These are phyloP conservation scores for Geotrypetes seraphini DNA, from an alignment of 2,797 vertebrate genomes.

Conservation along the genomic window DNA sequence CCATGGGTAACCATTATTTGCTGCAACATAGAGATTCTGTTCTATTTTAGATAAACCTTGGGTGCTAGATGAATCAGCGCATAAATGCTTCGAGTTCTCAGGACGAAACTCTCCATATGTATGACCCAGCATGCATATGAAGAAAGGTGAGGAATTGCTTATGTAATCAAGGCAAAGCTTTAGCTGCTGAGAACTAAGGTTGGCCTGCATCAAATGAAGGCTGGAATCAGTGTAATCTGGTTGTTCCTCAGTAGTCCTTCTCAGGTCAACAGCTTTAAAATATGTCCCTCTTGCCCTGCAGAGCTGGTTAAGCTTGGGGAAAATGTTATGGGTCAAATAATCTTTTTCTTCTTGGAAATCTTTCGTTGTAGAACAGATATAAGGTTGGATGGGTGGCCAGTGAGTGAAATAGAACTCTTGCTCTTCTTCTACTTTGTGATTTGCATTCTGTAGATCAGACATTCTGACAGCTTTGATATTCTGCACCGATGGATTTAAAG, in stretches of 20 bases:
- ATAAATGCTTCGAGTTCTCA: background rate
- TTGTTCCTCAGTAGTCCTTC: background rate
- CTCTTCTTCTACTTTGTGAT: background rate
- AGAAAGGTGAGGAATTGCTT: slow-evolving; percentile 22
- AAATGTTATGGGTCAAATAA: slow-evolving; percentile 16
- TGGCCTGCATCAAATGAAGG: background rate
- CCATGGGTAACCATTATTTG: slow-evolving; percentile 28
- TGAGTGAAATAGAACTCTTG: background rate
- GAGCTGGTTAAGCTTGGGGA: slow-evolving; percentile 34
- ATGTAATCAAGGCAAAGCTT: slow-evolving; percentile 31
- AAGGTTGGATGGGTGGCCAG: slow-evolving; percentile 14
- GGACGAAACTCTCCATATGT: slow-evolving; percentile 18
- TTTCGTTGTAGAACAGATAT: slow-evolving; percentile 12
- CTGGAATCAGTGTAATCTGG: background rate
- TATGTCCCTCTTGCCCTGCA: slow-evolving; percentile 9
- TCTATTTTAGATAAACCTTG: slow-evolving; percentile 17
- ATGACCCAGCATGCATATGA: slow-evolving; percentile 26
- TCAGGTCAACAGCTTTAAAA: slow-evolving; percentile 33
- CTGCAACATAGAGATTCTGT: slow-evolving; percentile 29
- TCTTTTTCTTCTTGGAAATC: slow-evolving; percentile 22
- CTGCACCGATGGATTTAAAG: too few relatives aligned
- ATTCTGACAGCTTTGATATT: too few relatives aligned
- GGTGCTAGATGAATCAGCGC: background rate
- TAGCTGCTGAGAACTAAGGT: slow-evolving; percentile 11
- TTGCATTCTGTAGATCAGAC: accelerated